phyloP scores from a whole-genome alignment of 2,797 vertebrate genomes.

The Synanceia verrucosa region DNA sequence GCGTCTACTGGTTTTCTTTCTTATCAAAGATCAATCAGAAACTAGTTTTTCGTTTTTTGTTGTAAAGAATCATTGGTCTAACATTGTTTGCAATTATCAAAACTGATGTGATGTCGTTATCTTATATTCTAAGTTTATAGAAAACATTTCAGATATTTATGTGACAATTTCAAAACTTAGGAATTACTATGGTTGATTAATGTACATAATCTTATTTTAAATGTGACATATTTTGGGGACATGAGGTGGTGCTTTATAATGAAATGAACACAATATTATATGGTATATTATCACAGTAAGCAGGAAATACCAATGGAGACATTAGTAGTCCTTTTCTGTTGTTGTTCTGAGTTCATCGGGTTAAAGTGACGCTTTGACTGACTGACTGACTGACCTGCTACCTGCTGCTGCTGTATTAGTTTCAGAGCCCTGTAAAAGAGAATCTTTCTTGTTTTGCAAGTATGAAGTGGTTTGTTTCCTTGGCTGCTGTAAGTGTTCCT shows the following conservation, averaged over 20 bases:
- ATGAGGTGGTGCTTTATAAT: background rate
- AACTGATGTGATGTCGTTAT: too few relatives aligned
- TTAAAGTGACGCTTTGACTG: background rate
- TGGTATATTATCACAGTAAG: too few relatives aligned
- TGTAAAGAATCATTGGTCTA: background rate
- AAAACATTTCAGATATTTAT: background rate
- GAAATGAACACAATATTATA: too few relatives aligned
- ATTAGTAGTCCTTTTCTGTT: background rate
- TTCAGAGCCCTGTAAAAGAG: background rate
- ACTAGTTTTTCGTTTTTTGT: background rate
- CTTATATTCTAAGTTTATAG: too few relatives aligned
- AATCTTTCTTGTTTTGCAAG: background rate
- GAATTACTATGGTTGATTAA: background rate
- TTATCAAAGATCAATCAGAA: background rate
- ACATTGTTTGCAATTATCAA: background rate
- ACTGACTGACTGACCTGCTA: background rate
- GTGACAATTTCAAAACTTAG: background rate
- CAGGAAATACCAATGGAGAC: background rate
- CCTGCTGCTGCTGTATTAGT: background rate
- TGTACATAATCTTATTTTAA: background rate
- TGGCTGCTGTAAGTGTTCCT: constrained; percentile 9
- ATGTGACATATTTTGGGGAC: background rate
- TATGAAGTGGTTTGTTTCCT: constrained; percentile 8
- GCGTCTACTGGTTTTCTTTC: background rate
- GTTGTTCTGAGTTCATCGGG: background rate